A percentile compares a stretch with the other conserved stretches of the same genome.
These are phyloP conservation scores for Blastobasis lacticolella DNA, from an alignment of 2,888 invertebrate genomes.

Conservation along the genomic window DNA sequence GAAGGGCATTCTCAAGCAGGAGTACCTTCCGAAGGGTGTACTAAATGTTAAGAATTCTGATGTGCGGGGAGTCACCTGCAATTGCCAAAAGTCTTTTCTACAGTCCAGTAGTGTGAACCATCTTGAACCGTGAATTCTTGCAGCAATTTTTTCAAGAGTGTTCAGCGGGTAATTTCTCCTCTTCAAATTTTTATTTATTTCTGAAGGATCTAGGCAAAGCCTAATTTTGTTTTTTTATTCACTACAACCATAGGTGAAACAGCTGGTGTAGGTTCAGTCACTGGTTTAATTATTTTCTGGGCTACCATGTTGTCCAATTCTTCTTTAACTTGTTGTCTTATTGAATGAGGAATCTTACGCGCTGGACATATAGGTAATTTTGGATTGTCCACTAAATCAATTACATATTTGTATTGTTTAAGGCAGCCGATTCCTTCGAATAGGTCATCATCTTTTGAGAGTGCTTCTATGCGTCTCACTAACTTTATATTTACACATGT, in stretches of 20 bases:
- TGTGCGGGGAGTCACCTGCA: conserved; percentile 10
- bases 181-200: conserved; percentile 3
- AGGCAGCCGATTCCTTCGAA: conserved; percentile 7
- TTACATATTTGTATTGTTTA: conserved; percentile 5
- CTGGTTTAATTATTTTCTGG: neutral
- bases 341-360: conserved; percentile 8
- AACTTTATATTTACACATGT: conserved; percentile 3
- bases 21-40: conserved; percentile 20
- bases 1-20: conserved; percentile 16
- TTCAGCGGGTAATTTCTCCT: conserved; percentile 5
- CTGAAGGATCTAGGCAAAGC: conserved; percentile 7
- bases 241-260: conserved; percentile 7
- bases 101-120: conserved; percentile 6
- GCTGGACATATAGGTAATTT: conserved; percentile 6
- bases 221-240: conserved; percentile 4
- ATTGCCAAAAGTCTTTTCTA: conserved; percentile 3
- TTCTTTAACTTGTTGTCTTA: conserved; percentile 1
- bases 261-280: neutral
- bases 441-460: conserved; percentile 1
- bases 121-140: conserved; percentile 3
- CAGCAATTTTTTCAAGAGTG: conserved; percentile 6
- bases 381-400: conserved; percentile 9
- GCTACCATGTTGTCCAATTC: neutral
- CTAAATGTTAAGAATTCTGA: conserved; percentile 13
- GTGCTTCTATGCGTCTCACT: neutral